Evolutionary conservation across 2,888 invertebrate genomes (phyloP).

Genomic region (Lucinisca nassula): DNA sequence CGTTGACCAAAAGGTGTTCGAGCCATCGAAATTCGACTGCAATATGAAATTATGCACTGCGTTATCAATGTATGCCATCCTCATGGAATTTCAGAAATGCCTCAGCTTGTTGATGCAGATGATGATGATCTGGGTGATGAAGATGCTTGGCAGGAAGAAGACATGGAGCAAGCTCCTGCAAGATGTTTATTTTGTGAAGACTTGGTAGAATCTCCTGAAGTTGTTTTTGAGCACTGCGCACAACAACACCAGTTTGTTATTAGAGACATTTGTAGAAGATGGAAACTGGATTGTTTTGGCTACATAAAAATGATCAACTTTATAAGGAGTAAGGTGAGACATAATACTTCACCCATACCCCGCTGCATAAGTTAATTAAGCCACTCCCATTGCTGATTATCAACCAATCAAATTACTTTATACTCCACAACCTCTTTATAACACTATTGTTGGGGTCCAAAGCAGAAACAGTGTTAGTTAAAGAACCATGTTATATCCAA

Average conservation of each 20-base stretch:
- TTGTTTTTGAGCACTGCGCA: constrained; percentile 75
- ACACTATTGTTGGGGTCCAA: no score
- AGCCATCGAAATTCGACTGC: no score
- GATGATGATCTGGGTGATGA: constrained; percentile 55
- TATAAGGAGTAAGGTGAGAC: constrained; percentile 80
- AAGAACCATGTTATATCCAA: no score
- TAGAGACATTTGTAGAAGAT: constrained; percentile 53
- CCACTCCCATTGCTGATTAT: no score
- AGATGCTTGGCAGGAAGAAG: constrained; percentile 71
- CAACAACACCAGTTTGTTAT: constrained; percentile 77
- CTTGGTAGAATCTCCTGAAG: constrained; percentile 64
- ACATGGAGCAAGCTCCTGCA: constrained; percentile 67
- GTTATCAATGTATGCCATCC: no score
- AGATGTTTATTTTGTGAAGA: constrained; percentile 79
- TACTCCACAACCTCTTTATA: no score
- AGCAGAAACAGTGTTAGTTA: no score
- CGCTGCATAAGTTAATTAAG: no score
- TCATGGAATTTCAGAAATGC: neutral
- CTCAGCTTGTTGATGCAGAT: neutral
- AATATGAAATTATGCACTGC: no score
- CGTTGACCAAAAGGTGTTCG: no score
- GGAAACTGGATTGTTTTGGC: constrained; percentile 82
- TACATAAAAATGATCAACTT: constrained; percentile 87
- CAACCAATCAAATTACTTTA: no score
- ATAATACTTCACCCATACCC: no score